Base-by-base conservation (phyloP, 1,140 invertebrate species). In the Pseudomyrmex gracilis region DNA sequence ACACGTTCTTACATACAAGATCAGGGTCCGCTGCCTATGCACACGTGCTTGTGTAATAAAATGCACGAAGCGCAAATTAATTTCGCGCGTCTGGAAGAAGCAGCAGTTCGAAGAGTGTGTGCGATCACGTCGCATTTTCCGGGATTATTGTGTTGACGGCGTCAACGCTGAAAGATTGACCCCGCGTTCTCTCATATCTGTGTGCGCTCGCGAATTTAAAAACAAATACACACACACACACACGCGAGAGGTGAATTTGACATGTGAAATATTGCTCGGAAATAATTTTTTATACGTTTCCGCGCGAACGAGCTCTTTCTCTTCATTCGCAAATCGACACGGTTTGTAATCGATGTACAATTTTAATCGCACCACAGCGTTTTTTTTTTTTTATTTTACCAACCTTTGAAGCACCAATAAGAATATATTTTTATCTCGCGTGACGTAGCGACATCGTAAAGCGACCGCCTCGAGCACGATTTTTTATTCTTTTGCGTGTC, bases 331-430 rank as follows among this genome's bases (percentile, higher is more conserved):
- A n/a, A n/a, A n/a, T n/a, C n/a, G n/a, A n/a, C n/a, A n/a, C n/a
- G n/a, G n/a, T n/a, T n/a, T n/a, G 49, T 22, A 45, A 15, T 60
- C 66, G 76, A 60, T 80, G 17, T 17, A 5, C 10, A 58, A 80
- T 80, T 71, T 80, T 70, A 71, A 70, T 80, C 20, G 34, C 45
- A 20, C 53, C 61, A 34, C 63, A 15, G 2, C 60, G 74, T 78
- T 78, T 77, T 66, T 66, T 47, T n/a, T n/a, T n/a, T 78, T 78
- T 34, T 34, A 34, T 34, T 34, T 34, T 7, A 34, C 5, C 34
- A 55, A 68, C 49, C 49, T 24, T 78, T 68, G 15, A 68, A 68
- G 24, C 47, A 67, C 67, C 24, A 60, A 34, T n/a, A 13, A 3
- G 10, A 17, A 47, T 58, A 20, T 70, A 68, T 34, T 34, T 34